phyloP scores from a whole-genome alignment of 1,140 invertebrate species.

The Halictus rubicundus region DNA sequence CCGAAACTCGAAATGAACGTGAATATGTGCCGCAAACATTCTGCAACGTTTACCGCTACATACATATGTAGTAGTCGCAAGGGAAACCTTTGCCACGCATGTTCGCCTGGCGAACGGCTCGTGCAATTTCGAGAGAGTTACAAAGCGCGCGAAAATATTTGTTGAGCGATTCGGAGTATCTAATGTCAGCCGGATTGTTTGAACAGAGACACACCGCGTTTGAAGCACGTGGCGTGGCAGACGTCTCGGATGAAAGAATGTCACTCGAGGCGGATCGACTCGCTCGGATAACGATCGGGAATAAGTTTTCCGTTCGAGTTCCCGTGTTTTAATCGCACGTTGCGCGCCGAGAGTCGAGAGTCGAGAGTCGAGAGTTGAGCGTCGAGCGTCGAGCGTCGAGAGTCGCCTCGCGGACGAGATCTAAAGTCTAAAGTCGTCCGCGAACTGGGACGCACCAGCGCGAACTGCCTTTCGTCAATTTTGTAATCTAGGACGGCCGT shows the following conservation, averaged over 20 bases:
- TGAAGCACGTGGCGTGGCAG: neutral
- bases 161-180: neutral
- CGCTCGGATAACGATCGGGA: neutral
- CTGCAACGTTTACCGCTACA: too few relatives aligned
- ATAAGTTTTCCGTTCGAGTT: conserved; percentile 2
- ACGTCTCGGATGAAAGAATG: conserved; percentile 1
- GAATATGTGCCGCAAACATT: too few relatives aligned
- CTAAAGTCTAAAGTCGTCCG: conserved; percentile 48
- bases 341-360: too few relatives aligned
- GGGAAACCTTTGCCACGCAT: too few relatives aligned
- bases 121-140: too few relatives aligned
- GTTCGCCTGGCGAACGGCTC: too few relatives aligned
- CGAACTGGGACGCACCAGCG: conserved; percentile 41
- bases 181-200: neutral
- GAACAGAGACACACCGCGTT: neutral
- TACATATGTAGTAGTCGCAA: too few relatives aligned
- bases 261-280: neutral
- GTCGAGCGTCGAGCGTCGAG: too few relatives aligned
- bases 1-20: neutral
- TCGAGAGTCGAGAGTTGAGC: neutral
- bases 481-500: conserved; percentile 48
- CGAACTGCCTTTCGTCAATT: conserved; percentile 46
- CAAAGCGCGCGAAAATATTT: too few relatives aligned
- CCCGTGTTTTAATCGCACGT: neutral
- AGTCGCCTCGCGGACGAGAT: conserved; percentile 12